A percentile compares a stretch with the other conserved stretches of the same genome.
Conservation (phyloP, 2,888 invertebrate genomes). For the Euphydryas editha region DNA sequence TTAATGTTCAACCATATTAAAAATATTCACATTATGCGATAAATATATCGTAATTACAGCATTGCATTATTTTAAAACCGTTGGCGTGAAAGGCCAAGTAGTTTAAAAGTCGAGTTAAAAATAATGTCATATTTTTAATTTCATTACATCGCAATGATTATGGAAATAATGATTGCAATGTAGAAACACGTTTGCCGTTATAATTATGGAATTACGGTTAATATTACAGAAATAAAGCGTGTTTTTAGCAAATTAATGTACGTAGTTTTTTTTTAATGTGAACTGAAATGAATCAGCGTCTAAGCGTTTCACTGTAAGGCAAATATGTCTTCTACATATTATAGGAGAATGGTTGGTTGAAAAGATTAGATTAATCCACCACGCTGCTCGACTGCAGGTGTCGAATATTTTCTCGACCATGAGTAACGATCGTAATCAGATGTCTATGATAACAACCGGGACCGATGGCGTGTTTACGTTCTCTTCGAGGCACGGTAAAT, state of each 20-base stretch:
- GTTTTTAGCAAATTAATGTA: not conserved
- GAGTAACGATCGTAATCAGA: too few relatives aligned
- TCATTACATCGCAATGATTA: slow-evolving; percentile 18
- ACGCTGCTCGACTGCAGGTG: too few relatives aligned
- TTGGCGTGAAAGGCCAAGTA: slow-evolving; percentile 31
- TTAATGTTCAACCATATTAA: slow-evolving; percentile 28
- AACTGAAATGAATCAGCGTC: too few relatives aligned
- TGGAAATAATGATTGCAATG: slow-evolving; percentile 2
- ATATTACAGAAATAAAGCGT: not conserved
- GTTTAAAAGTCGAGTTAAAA: slow-evolving; percentile 22
- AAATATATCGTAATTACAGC: slow-evolving; percentile 41
- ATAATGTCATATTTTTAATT: slow-evolving; percentile 19
- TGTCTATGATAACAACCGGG: too few relatives aligned
- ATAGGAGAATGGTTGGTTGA: too few relatives aligned
- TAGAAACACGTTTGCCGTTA: not conserved
- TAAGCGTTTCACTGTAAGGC: too few relatives aligned
- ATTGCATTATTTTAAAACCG: slow-evolving; percentile 35
- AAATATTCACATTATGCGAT: slow-evolving; percentile 25
- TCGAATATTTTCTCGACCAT: too few relatives aligned
- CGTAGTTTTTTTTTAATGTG: not conserved
- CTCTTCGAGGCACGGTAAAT: too few relatives aligned
- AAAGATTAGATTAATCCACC: too few relatives aligned
- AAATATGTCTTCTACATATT: too few relatives aligned
- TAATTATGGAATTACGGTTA: not conserved
- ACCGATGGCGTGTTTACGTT: too few relatives aligned